These are phyloP conservation scores for Drosophila ercepeae DNA, from an alignment of 1,140 invertebrate species.

Conservation along the genomic window DNA sequence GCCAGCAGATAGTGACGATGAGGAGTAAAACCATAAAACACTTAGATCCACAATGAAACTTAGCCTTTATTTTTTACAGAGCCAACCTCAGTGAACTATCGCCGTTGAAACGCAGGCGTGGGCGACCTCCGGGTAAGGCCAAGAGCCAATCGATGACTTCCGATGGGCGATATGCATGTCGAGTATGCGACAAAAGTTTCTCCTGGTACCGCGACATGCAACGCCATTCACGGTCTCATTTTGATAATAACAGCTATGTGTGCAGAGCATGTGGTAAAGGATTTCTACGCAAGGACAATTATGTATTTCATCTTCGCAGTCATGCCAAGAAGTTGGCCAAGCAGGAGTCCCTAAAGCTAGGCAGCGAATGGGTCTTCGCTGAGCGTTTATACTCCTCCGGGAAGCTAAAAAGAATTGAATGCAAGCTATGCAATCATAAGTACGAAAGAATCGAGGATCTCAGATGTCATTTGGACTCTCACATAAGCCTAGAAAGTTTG, in stretches of 20 bases:
- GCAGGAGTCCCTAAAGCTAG: conserved; percentile 10
- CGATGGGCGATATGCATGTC: conserved; percentile 51
- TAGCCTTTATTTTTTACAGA: neutral
- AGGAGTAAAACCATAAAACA: neutral
- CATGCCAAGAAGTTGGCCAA: conserved; percentile 47
- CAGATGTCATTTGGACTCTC: conserved; percentile 42
- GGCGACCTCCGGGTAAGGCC: conserved; percentile 42
- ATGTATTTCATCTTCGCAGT: conserved; percentile 52
- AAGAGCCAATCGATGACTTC: conserved; percentile 21
- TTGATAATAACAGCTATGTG: conserved; percentile 34
- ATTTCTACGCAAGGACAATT: conserved; percentile 71
- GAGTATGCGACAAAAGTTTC: conserved; percentile 63
- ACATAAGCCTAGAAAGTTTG: conserved; percentile 38
- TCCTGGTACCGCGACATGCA: conserved; percentile 71
- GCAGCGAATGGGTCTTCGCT: conserved; percentile 56
- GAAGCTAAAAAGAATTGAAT: conserved; percentile 43
- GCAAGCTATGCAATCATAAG: conserved; percentile 57
- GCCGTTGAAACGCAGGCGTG: conserved; percentile 49
- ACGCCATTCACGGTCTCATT: conserved; percentile 60
- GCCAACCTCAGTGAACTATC: neutral
- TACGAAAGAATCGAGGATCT: conserved; percentile 49
- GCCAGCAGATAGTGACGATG: conserved; percentile 38
- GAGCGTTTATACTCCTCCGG: conserved; percentile 61
- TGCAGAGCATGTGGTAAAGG: conserved; percentile 62
- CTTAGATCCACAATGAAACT: neutral